phyloP scores from a whole-genome alignment of 2,888 invertebrate species.

The Cryptus armator region DNA sequence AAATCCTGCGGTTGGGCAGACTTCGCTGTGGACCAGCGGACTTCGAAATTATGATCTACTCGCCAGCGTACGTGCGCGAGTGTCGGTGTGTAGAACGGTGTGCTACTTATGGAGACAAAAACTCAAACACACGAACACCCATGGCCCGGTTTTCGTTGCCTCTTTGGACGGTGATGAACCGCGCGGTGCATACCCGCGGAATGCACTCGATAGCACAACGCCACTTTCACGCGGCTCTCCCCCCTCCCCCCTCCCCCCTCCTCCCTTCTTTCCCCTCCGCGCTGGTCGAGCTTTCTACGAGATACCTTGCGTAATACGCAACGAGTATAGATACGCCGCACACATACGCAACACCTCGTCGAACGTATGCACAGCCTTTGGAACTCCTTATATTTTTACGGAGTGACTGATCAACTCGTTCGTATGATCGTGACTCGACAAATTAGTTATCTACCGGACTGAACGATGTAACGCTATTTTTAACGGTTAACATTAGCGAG shows the following conservation, averaged over 20 bases:
- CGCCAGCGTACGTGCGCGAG: neutral
- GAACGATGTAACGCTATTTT: too few relatives aligned
- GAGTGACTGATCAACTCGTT: conserved; percentile 5
- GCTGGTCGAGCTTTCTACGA: conserved; percentile 72
- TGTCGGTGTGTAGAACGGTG: neutral
- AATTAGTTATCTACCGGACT: neutral
- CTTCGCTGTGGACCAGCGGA: neutral
- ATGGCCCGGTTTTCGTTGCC: conserved; percentile 5
- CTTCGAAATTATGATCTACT: neutral
- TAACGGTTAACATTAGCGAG: too few relatives aligned
- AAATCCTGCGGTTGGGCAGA: neutral
- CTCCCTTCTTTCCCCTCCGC: neutral
- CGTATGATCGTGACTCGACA: neutral
- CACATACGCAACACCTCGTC: conserved; percentile 29
- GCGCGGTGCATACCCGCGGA: conserved; percentile 68
- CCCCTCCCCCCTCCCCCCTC: conserved; percentile 5
- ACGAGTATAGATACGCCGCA: conserved; percentile 43
- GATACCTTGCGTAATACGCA: conserved; percentile 73
- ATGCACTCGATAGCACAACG: conserved; percentile 72
- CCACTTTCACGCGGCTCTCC: conserved; percentile 76
- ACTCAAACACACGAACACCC: neutral
- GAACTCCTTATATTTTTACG: neutral
- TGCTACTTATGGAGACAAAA: conserved; percentile 43
- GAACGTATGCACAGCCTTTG: neutral
- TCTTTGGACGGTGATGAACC: conserved; percentile 47